Conservation (phyloP, 2,113 vertebrate species). For the Eulemur macaco region DNA sequence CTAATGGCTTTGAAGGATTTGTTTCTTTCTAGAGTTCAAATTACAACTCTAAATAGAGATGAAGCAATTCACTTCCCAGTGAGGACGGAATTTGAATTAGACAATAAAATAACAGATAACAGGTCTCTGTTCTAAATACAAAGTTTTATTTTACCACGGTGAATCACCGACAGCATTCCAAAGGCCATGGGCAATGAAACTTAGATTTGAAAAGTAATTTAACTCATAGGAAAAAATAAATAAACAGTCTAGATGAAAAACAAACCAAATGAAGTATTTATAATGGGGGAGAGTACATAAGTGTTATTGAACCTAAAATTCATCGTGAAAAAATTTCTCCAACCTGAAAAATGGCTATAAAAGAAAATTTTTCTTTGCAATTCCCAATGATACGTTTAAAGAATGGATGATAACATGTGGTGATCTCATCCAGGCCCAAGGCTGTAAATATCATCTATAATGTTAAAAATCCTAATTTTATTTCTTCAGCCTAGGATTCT, state of each 20-base stretch:
- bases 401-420: not conserved
- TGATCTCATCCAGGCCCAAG: not conserved
- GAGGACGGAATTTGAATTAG: constrained; percentile 57
- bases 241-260: not conserved
- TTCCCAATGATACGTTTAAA: not conserved
- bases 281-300: not conserved
- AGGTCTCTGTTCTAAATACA: constrained; percentile 48
- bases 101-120: constrained; percentile 60
- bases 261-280: not conserved
- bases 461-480: not conserved
- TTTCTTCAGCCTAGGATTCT: not conserved
- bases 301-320: not conserved
- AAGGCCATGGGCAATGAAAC: not conserved
- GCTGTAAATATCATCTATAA: not conserved
- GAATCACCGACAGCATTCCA: constrained; percentile 7
- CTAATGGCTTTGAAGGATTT: constrained; percentile 62
- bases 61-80: constrained; percentile 40
- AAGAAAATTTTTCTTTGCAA: not conserved
- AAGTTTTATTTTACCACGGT: constrained; percentile 29
- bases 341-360: not conserved
- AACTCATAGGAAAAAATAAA: constrained; percentile 8
- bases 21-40: constrained; percentile 57
- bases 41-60: constrained; percentile 61
- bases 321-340: not conserved
- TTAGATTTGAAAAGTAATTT: constrained; percentile 4